Evolutionary conservation across 2,888 invertebrate species (phyloP), one percentile per base, ranked within the genome.

Genomic region (Lasioglossum zephyrum): DNA sequence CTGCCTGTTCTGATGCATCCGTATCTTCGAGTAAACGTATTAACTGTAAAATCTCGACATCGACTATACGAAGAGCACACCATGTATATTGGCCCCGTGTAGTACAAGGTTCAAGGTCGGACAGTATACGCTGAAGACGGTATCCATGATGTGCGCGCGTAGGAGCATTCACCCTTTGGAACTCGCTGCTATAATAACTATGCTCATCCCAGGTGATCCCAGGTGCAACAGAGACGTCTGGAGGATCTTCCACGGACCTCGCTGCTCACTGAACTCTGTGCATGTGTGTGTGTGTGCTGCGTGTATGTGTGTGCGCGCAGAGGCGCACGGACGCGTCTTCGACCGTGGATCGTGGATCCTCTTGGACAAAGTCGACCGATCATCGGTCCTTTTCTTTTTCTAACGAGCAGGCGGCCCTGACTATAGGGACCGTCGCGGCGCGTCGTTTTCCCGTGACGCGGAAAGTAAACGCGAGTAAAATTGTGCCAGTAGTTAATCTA

Each of bases 41-140:
- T 13, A 69, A 80, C 82, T 69, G 69, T 69, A 69, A 69, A 69
- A 22, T 39, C 69, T 69, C 36, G 36, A 36, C 36, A 9, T 22
- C 39, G 70, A 9, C 57, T 18, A 26, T 79, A 78, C 79, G 63
- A 77, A 73, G 53, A 49, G 74, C 73, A 85, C 81, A 70, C 76
- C 70, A 69, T 79, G 85, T 88, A 81, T 82, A 86, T 80, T 87
- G 89, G 78, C 89, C 88, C 76, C 86, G 88, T 84, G 89, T 91
- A 89, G 91, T 87, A 77, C 85, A 86, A 87, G 92, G 93, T 93
- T 93, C 93, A 93, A 93, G 93, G 93, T 91, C 93, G 92, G 91
- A 88, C 92, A 90, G 79, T 89, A 88, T 88, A 89, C 89, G 89
- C 83, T 82, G 90, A 88, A 91, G 89, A 90, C 87, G 89, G 87